These are phyloP conservation scores for Heterotis niloticus DNA, from an alignment of 2,113 vertebrate genomes.

Conservation along the genomic window DNA sequence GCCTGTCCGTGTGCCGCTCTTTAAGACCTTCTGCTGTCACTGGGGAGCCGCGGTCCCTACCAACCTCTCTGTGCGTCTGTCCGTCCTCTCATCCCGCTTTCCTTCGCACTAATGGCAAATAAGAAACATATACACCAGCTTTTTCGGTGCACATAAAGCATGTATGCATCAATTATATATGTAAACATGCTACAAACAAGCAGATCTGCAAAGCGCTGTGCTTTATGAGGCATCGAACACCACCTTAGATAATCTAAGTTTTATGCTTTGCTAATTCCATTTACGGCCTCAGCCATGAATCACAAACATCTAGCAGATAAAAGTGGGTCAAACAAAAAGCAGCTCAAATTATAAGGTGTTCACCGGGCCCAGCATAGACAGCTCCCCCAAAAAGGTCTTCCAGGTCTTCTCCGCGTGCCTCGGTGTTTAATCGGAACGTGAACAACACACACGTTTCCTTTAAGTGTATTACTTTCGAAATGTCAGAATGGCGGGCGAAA, in stretches of 20 bases:
- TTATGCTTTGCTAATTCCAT: no score
- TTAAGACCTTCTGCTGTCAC: neutral
- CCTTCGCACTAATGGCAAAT: neutral
- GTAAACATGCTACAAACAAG: no score
- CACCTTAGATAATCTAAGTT: neutral
- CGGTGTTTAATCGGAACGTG: neutral
- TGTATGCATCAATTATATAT: no score
- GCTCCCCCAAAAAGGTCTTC: neutral
- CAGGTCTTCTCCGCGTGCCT: neutral
- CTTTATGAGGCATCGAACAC: no score
- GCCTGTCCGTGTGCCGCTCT: conserved; percentile 30
- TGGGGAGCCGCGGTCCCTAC: conserved; percentile 1
- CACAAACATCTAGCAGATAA: neutral
- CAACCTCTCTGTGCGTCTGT: neutral
- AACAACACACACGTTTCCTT: neutral
- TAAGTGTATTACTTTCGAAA: conserved; percentile 7
- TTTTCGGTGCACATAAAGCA: neutral
- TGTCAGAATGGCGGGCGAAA: neutral
- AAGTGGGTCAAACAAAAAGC: neutral
- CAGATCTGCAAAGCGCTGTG: no score
- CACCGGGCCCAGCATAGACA: neutral
- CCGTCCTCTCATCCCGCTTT: neutral
- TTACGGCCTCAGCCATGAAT: neutral
- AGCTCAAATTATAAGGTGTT: neutral
- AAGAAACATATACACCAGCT: neutral